Base-by-base conservation (phyloP, 1,140 invertebrate species). In the Drosophila athabasca region DNA sequence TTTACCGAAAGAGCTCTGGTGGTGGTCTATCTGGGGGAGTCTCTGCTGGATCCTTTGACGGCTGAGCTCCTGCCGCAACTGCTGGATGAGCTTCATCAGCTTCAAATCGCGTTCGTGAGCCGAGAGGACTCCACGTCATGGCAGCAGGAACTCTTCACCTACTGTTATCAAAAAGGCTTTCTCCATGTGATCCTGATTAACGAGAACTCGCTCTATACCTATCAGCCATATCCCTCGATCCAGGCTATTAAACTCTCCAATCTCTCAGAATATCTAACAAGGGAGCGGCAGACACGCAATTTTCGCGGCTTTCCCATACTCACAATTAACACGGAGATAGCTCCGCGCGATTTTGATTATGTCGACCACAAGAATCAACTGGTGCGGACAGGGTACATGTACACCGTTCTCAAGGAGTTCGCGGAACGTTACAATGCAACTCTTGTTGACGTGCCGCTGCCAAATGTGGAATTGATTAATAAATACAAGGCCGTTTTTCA, bases 101-200 rank as follows among this genome's bases (percentile, higher is more conserved):
- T 72, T 6, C 52, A 78, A 9, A 45, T 87, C 7, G 55, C 69
- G 4, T 87, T 87, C 15, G 24, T 87, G 8, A 49, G 39, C 11
- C 2, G 6, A 1, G 0, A 61, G 6, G 13, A 60, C 3, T 15
- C 66, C 0, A 13, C 6, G 2, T 7, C 3, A 2, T 39, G 41
- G n/a, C 51, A 51, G 39, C 9, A 54, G 8, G 22, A 75, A 2
- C 48, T 87, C 4, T 79, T 43, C 29, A 24, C 2, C 2, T 81
- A 62, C 46, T 78, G 82, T 46, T 87, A 67, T 19, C 8, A 44
- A 6, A 15, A 67, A 3, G 83, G 83, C 0, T 79, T 88, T 6
- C 58, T 88, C 2, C 71, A 87, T 62, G 67, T 54, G 3, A 1
- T 88, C 43, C 45, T 79, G 1, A 17, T 79, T 0, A 8, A 67